Base-by-base conservation (phyloP, 2,113 vertebrate genomes). In the Rattus rattus region DNA sequence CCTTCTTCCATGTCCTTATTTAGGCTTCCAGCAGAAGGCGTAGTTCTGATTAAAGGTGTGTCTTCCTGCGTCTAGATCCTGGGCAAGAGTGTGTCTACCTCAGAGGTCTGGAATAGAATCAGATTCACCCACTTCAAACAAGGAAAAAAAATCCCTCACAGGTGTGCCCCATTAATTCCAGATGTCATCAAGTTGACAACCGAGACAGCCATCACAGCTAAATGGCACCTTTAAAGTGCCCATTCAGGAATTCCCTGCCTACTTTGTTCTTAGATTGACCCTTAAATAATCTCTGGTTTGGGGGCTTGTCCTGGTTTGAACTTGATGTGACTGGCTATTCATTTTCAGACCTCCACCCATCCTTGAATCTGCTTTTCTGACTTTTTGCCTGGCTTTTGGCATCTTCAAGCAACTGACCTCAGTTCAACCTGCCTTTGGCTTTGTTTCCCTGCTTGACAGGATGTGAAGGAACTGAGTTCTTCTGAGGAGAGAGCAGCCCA, bases 391-490 rank as follows among this genome's bases (percentile, higher is more conserved):
- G 84, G 79, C 61, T 52, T 52, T 80, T 96, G 97, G 97, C 97
- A 67, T 70, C 79, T 92, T 59, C n/a, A 52, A 65, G 56, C 73
- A 54, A 65, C 87, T 96, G 96, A 97, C 96, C 97, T 97, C 90
- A 90, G 93, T 79, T 98, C 97, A 97, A 95, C 96, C 93, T 95
- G 96, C 69, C 11, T 52, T 69, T 96, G 96, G 88, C 90, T 80
- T 89, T 92, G 63, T 76, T 89, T 91, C 88, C 65, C 67, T 12
- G 30, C 89, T 61, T 17, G 28, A 49, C 33, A 39, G 2, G n/a
- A 52, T 79, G 67, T 39, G 94, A 72, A 88, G 72, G 86, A 81
- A 47, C 36, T 28, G 13, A 26, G 93, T 54, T 83, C 33, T 92
- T 91, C 75, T 61, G 20, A 17, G 69, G 59, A 52, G 43, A 69